Percentiles rank a stretch among this genome's conserved stretches.
Conservation (phyloP, 2,113 vertebrate genomes). For the Periophthalmus modestus region DNA sequence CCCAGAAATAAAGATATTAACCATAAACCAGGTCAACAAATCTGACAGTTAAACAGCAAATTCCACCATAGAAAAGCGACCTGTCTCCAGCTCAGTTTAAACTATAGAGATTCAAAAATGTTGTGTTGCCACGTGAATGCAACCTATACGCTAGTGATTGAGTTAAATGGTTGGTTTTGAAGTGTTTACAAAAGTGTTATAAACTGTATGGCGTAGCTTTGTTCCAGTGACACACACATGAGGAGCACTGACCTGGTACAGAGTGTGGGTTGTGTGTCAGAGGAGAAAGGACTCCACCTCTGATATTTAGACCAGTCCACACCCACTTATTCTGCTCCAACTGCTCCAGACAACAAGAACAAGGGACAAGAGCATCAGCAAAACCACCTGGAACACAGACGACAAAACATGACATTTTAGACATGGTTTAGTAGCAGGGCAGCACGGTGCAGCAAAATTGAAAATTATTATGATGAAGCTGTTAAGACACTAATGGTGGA, state of each 20-base stretch:
- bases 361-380: neutral
- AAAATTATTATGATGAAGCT: neutral
- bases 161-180: neutral
- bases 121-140: no score
- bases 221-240: neutral
- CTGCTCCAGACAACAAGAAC: constrained; percentile 20
- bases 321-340: constrained; percentile 34
- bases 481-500: no score
- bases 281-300: constrained; percentile 9
- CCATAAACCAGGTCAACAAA: no score
- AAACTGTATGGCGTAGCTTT: neutral
- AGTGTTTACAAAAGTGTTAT: neutral
- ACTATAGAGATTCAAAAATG: no score
- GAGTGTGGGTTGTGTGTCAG: constrained; percentile 16
- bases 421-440: neutral
- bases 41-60: no score
- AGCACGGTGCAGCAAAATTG: neutral
- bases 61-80: no score
- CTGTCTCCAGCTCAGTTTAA: no score
- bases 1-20: no score
- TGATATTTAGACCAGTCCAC: neutral
- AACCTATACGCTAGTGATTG: no score
- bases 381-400: neutral
- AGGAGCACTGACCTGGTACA: neutral
- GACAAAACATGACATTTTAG: neutral